Base-by-base conservation (phyloP, 2,113 vertebrate genomes). In the Ceyx margarethae region DNA sequence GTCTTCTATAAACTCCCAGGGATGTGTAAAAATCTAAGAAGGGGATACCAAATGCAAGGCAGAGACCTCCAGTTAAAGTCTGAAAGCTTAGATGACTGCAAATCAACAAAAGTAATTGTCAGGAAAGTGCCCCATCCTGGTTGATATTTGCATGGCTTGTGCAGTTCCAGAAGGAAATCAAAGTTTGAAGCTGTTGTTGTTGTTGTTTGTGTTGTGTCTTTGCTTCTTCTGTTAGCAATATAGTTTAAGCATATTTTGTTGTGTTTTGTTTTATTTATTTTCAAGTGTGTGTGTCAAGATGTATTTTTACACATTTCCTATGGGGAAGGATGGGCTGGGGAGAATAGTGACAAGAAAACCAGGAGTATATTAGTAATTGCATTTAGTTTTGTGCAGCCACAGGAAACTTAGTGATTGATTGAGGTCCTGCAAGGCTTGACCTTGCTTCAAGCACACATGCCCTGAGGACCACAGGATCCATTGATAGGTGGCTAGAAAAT, bases 321-420 rank as follows among this genome's bases (percentile, higher is more conserved):
- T 0, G 1, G 81, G 83, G 80, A 89, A 80, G 67, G 43, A 80
- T 90, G 51, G 69, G 16, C 54, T 91, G 53, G 58, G 33, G 51
- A 76, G 26, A 1, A 2, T 15, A 78, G 43, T 0, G 2, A 65
- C 10, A 17, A 0, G 1, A 79, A 93, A 76, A 4, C 15, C 79
- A 54, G 40, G 45, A 81, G 35, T 72, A 16, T 4, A 1, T 81
- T 67, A 10, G 14, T 61, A 73, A 73, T 31, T 91, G 50, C 45
- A 92, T 87, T 45, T 84, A 71, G 35, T 71, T 92, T 92, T 87
- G 33, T 72, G n/a, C 54, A 91, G 58, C 31, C 2, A 5, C 40
- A 69, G 58, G 85, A 90, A 91, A 50, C 31, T 29, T 22, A 21
- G 31, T 93, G 93, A 94, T 85, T 93, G 90, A 94, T 85, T 68